Conservation (phyloP, 1,140 invertebrate species). For the Tetragnatha versicolor region DNA sequence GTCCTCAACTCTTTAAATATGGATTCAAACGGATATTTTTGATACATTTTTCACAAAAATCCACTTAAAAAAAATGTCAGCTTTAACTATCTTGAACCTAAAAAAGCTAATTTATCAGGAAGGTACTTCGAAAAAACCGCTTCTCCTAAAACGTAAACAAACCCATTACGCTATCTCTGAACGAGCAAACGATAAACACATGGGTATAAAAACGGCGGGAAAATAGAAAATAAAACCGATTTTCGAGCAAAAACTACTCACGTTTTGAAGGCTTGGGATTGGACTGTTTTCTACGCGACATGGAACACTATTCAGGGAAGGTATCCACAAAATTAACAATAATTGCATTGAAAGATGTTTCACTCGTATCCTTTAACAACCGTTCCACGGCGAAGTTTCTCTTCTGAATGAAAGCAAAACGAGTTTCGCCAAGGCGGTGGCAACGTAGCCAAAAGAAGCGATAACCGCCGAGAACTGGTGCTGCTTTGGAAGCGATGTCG, state of each 20-base stretch:
- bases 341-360: constrained; percentile 7
- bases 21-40: too few relatives aligned
- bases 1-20: too few relatives aligned
- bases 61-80: too few relatives aligned
- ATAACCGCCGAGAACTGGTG: neutral
- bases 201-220: too few relatives aligned
- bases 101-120: too few relatives aligned
- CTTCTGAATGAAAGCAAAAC: constrained; percentile 1
- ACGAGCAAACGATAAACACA: neutral
- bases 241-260: too few relatives aligned
- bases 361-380: constrained; percentile 34
- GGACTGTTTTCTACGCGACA: constrained; percentile 44
- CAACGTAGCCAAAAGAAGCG: neutral
- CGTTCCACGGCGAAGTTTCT: neutral
- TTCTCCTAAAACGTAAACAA: too few relatives aligned
- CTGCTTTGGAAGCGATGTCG: neutral
- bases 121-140: too few relatives aligned
- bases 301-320: constrained; percentile 3
- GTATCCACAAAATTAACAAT: constrained; percentile 16
- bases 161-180: too few relatives aligned
- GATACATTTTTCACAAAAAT: too few relatives aligned
- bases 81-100: too few relatives aligned
- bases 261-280: constrained; percentile 44
- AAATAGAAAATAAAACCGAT: too few relatives aligned
- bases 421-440: neutral